Conservation (phyloP, 1,140 invertebrate genomes). For the Trichomalopsis sarcophagae region DNA sequence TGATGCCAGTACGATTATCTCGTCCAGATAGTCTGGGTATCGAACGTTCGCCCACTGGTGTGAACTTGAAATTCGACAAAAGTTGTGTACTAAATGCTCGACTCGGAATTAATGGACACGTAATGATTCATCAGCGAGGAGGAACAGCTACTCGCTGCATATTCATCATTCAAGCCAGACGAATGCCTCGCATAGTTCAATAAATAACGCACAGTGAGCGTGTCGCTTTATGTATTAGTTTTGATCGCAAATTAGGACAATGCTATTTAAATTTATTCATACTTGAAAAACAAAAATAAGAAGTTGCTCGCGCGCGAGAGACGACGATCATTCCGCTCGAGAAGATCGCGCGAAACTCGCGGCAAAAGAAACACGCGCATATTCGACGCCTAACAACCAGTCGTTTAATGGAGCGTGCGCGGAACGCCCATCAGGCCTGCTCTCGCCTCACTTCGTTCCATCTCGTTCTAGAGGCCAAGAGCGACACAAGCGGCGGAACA, state of each 20-base stretch:
- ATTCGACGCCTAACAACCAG: slow-evolving; percentile 7
- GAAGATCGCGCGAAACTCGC: slow-evolving; percentile 18
- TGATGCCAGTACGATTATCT: no score
- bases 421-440: slow-evolving; percentile 11
- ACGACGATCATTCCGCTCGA: neutral
- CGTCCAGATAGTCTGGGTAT: neutral
- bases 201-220: neutral
- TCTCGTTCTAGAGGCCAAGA: neutral
- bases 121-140: neutral
- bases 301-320: neutral
- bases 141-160: neutral
- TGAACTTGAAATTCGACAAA: neutral
- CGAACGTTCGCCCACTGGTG: neutral
- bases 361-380: slow-evolving; percentile 23
- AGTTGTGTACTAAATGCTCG: neutral
- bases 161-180: neutral
- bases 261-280: no score
- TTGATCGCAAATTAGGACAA: neutral
- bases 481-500: slow-evolving; percentile 13
- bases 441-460: no score
- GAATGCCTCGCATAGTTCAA: neutral
- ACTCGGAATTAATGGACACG: neutral
- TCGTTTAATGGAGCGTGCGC: slow-evolving; percentile 37
- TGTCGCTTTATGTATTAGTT: neutral
- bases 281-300: neutral